Evolutionary conservation across 2,888 invertebrate genomes (phyloP), one percentile per base, ranked within the genome.

Genomic region (Nezara viridula): DNA sequence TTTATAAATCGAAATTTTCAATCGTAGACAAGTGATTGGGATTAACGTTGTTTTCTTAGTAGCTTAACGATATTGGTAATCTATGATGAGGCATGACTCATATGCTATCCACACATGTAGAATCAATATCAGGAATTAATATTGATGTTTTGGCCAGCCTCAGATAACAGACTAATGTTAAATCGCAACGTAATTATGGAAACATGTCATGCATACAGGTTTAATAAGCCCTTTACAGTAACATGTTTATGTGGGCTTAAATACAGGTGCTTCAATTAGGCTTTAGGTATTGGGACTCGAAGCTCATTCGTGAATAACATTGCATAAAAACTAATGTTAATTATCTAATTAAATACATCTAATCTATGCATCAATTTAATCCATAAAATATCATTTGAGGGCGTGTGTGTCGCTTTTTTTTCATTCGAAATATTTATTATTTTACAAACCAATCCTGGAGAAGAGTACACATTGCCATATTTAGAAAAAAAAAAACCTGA

Each of bases 201-300:
- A 73, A 73, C 66, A 73, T 73, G 32, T 37, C 32, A 37, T 32
- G 66, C 66, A 73, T 37, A 37, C 66, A 32, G 19, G 19, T 73
- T 73, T 73, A 73, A 73, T 73, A 32, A 73, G 66, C 66, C 66
- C 66, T 73, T 73, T 73, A 73, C 32, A 6, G 6, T 21, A 73
- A 19, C 66, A 37, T 73, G 37, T 73, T 73, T 73, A 73, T 73
- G 32, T 19, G 32, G 66, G 66, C 32, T 60, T 37, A 73, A 73
- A 73, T 37, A 73, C 16, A 73, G 32, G 66, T 73, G 66, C 32
- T 73, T 37, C 66, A 32, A n/a, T 66, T 66, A 32, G 37, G 32
- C 32, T 37, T 19, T 37, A 19, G 32, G 1, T 73, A 73, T 19
- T 9, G 37, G 2, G 19, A 19, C 60, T 27, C n/a, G 27, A 27